A percentile compares a stretch with the other conserved stretches of the same genome.
Conservation (phyloP, 2,888 invertebrate species). For the Sarcophaga subvicina region DNA sequence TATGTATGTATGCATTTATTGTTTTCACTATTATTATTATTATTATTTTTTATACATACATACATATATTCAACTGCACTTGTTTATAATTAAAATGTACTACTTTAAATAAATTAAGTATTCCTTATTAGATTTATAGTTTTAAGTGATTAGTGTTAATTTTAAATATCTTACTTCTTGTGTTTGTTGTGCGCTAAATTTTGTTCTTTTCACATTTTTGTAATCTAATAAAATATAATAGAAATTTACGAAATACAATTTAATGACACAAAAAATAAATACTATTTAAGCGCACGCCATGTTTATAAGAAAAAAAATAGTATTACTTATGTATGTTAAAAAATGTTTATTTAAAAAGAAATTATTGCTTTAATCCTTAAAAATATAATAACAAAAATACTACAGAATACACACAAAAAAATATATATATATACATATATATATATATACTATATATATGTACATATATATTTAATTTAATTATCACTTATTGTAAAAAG, state of each 20-base stretch:
- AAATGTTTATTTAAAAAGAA: slow-evolving; percentile 15
- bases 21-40: background rate
- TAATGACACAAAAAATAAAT: background rate
- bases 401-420: slow-evolving; percentile 17
- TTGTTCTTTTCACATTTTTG: background rate
- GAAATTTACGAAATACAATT: background rate
- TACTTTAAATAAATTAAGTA: slow-evolving; percentile 43
- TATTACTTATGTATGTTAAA: background rate
- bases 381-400: slow-evolving; percentile 58
- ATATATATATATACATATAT: background rate
- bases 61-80: slow-evolving; percentile 26
- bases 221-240: background rate
- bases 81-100: slow-evolving; percentile 20
- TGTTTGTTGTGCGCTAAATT: slow-evolving; percentile 33
- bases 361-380: slow-evolving; percentile 61
- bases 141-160: background rate
- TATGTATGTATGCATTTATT: background rate
- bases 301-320: background rate
- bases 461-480: slow-evolving; percentile 7
- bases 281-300: background rate
- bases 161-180: slow-evolving; percentile 60
- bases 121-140: slow-evolving; percentile 7
- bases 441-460: background rate
- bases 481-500: slow-evolving; percentile 12
- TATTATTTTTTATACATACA: slow-evolving; percentile 1